Evolutionary conservation across 64 coral and sea anemone genomes (phyloP).

Genomic region (Stylophora pistillata): DNA sequence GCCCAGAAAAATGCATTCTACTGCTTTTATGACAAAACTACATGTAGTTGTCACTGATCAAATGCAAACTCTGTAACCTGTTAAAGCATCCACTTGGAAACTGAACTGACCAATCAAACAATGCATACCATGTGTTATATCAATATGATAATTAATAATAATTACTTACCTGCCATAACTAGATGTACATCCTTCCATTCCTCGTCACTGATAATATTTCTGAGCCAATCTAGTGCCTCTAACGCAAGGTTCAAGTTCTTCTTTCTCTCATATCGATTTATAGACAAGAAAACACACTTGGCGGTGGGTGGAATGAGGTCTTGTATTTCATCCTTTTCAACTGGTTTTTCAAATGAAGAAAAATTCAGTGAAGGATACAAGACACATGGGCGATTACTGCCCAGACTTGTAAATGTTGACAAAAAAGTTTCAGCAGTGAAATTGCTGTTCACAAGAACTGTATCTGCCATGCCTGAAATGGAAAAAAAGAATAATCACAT

Average conservation of each 20-base stretch:
- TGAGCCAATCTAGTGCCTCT: constrained; percentile 77
- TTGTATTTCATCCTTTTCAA: constrained; percentile 38
- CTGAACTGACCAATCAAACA: too few relatives aligned
- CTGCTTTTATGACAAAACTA: too few relatives aligned
- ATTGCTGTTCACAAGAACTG: constrained; percentile 91
- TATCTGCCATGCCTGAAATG: constrained; percentile 91
- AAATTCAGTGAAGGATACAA: constrained; percentile 97
- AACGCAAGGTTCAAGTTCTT: constrained; percentile 90
- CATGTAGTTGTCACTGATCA: too few relatives aligned
- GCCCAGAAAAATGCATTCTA: too few relatives aligned
- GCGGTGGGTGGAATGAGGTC: constrained; percentile 75
- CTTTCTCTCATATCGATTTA: constrained; percentile 98
- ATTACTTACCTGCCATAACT: constrained; percentile 86
- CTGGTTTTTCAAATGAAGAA: constrained; percentile 76
- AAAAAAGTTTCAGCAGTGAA: constrained; percentile 92
- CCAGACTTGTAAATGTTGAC: constrained; percentile 80
- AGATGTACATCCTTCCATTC: constrained; percentile 84
- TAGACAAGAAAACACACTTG: constrained; percentile 87
- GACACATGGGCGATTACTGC: constrained; percentile 61
- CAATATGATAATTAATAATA: too few relatives aligned
- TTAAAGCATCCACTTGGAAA: too few relatives aligned
- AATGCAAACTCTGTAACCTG: too few relatives aligned
- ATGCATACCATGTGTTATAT: background rate
- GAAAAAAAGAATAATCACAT: background rate
- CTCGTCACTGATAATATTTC: constrained; percentile 53